Conservation (phyloP, 2,888 invertebrate genomes). For the Xestia rhomboidea region DNA sequence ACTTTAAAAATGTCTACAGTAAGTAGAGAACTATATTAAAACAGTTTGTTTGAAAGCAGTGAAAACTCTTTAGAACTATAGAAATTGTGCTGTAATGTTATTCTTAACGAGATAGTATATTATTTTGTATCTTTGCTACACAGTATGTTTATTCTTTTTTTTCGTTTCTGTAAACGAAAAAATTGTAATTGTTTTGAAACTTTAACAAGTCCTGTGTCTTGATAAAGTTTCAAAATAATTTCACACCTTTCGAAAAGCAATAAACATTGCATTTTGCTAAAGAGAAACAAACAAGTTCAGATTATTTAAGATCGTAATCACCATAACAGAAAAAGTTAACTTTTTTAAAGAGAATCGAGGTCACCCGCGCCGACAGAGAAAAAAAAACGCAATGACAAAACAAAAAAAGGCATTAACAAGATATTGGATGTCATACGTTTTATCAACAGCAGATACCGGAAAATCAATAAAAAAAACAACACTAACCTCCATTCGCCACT, state of each 20-base stretch:
- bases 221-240: conserved; percentile 7
- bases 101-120: not conserved
- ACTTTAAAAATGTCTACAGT: not conserved
- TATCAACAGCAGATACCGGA: conserved; percentile 44
- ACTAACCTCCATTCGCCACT: conserved; percentile 54
- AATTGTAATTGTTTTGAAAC: too few species aligned
- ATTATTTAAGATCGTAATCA: conserved; percentile 57
- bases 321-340: conserved; percentile 59
- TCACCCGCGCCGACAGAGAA: conserved; percentile 68
- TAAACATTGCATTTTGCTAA: conserved; percentile 5
- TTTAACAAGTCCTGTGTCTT: too few species aligned
- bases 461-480: conserved; percentile 42
- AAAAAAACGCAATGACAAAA: conserved; percentile 77
- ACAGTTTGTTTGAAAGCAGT: not conserved
- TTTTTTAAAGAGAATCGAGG: conserved; percentile 74
- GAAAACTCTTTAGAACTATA: not conserved
- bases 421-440: conserved; percentile 46
- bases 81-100: not conserved
- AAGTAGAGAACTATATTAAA: too few species aligned
- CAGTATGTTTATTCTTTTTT: too few species aligned
- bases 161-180: too few species aligned
- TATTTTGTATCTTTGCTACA: too few species aligned
- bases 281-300: conserved; percentile 34
- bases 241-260: not conserved
- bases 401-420: conserved; percentile 74